These are phyloP conservation scores for Haliclystus octoradiatus DNA, from an alignment of 30 jellyfish, hydroid and myxozoan species.

Conservation along the genomic window DNA sequence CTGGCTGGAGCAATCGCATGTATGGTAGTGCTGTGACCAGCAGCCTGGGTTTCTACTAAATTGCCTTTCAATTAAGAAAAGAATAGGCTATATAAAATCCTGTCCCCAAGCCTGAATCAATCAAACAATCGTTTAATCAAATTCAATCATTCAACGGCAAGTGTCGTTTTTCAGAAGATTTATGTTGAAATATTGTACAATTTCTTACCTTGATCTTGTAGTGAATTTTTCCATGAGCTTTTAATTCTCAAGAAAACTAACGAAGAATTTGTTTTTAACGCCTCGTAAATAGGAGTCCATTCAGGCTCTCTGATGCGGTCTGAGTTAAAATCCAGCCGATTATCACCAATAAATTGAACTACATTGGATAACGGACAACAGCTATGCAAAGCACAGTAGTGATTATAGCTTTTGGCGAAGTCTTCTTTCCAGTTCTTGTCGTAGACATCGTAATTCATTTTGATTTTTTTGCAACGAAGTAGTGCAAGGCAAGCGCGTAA, in stretches of 20 bases:
- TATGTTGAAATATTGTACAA: too few relatives aligned
- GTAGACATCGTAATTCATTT: too few relatives aligned
- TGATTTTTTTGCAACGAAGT: too few relatives aligned
- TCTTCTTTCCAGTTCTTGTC: not conserved
- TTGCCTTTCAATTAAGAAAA: too few relatives aligned
- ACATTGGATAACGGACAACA: not conserved
- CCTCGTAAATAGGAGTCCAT: conserved; percentile 65
- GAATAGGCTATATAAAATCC: too few relatives aligned
- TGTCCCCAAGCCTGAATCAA: too few relatives aligned
- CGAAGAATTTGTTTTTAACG: conserved; percentile 33
- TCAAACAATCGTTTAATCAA: not conserved
- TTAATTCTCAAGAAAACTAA: conserved; percentile 43
- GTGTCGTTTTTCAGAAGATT: not conserved
- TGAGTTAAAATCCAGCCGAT: conserved; percentile 55
- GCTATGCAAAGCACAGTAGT: not conserved
- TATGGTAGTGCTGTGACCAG: too few relatives aligned
- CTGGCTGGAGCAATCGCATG: too few relatives aligned
- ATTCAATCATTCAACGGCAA: not conserved
- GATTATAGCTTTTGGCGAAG: not conserved
- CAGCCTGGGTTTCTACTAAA: too few relatives aligned
- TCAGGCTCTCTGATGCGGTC: conserved; percentile 61
- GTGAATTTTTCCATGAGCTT: conserved; percentile 49
- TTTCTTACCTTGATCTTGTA: conserved; percentile 7
- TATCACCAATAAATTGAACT: conserved; percentile 5
- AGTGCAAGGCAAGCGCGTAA: too few relatives aligned